phyloP scores from a whole-genome alignment of 2,888 invertebrate species.

The Apotomis capreana region DNA sequence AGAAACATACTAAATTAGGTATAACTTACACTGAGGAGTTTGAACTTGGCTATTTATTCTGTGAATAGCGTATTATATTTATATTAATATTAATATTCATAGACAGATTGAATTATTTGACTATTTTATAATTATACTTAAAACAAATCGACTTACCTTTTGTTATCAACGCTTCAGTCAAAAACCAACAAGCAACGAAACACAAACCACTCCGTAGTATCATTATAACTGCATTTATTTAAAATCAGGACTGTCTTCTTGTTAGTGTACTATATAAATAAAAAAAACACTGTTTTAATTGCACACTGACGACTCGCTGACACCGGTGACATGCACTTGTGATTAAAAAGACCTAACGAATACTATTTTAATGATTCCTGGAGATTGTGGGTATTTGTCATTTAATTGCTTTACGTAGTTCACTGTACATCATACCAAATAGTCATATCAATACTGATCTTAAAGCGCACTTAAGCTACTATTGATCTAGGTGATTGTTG shows the following conservation, averaged over 20 bases:
- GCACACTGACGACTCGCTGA: constrained; percentile 17
- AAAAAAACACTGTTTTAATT: neutral
- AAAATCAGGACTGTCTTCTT: neutral
- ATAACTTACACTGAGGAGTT: too few relatives aligned
- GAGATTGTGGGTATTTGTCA: constrained; percentile 59
- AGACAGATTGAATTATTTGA: too few relatives aligned
- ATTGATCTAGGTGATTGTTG: neutral
- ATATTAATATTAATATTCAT: too few relatives aligned
- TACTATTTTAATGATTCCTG: constrained; percentile 58
- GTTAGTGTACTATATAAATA: neutral
- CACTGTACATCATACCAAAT: neutral
- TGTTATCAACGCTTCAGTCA: constrained; percentile 1
- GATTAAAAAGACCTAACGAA: constrained; percentile 44
- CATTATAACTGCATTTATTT: constrained; percentile 18
- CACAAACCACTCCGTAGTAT: constrained; percentile 15
- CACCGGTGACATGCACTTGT: constrained; percentile 13
- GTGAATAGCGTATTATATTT: too few relatives aligned
- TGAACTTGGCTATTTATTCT: too few relatives aligned
- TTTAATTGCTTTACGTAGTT: constrained; percentile 56
- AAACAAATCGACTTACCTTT: constrained; percentile 18
- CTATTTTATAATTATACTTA: too few relatives aligned
- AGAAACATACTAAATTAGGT: too few relatives aligned
- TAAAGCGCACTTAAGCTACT: neutral
- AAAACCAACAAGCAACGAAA: neutral
- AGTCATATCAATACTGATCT: neutral